Conservation (phyloP, 1,140 invertebrate genomes). For the Drosophila ficusphila region DNA sequence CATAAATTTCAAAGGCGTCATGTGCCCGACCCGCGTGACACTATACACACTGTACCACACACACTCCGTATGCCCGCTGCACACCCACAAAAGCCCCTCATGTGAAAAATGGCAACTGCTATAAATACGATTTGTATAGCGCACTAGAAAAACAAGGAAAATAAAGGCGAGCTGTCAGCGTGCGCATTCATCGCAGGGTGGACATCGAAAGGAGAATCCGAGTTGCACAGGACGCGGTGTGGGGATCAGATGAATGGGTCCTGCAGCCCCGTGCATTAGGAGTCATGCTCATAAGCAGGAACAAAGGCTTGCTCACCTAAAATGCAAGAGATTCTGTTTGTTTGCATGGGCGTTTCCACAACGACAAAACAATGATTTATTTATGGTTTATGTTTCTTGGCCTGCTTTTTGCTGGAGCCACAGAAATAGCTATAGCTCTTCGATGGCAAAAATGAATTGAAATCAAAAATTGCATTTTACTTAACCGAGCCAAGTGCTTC, state of each 20-base stretch:
- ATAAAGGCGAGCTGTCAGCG: constrained; percentile 40
- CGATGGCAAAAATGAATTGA: too few relatives aligned
- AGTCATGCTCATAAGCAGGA: constrained; percentile 10
- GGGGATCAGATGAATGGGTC: constrained; percentile 10
- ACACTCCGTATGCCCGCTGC: too few relatives aligned
- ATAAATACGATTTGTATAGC: constrained; percentile 78
- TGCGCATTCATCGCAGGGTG: constrained; percentile 50
- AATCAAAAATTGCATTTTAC: too few relatives aligned
- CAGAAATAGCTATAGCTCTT: too few relatives aligned
- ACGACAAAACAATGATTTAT: not conserved
- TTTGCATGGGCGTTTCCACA: constrained; percentile 1
- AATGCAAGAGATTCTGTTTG: constrained; percentile 30
- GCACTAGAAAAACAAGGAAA: constrained; percentile 1
- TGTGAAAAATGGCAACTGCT: constrained; percentile 66
- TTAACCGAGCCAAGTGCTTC: not conserved
- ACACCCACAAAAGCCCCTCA: constrained; percentile 39
- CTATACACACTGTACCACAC: constrained; percentile 60
- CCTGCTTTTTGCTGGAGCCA: too few relatives aligned
- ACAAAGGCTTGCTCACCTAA: constrained; percentile 31
- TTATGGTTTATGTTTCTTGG: not conserved
- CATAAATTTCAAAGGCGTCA: constrained; percentile 70
- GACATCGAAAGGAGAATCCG: constrained; percentile 24
- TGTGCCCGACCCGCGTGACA: constrained; percentile 64
- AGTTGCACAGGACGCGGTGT: not conserved
- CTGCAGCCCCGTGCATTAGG: constrained; percentile 1